Evolutionary conservation across 1,140 invertebrate genomes (phyloP).

Genomic region (Venturia canescens): DNA sequence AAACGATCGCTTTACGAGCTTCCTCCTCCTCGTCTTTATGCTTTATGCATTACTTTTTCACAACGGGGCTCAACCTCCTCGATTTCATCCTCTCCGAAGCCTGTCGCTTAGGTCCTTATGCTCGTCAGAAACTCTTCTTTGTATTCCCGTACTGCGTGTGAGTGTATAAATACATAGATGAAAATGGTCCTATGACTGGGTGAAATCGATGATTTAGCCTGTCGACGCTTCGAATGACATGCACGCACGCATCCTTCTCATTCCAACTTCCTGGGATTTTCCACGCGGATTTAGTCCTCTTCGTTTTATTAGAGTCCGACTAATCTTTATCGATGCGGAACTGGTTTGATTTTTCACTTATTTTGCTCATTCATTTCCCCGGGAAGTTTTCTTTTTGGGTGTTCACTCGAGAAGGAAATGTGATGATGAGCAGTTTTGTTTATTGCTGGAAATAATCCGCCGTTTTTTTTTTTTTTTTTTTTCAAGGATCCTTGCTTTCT

Average conservation of each 20-base stretch:
- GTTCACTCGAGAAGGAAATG: no score
- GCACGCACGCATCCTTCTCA: slow-evolving; percentile 51
- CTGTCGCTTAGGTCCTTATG: background rate
- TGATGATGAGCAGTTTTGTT: no score
- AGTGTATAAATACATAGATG: background rate
- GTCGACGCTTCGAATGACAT: slow-evolving; percentile 31
- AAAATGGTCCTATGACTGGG: slow-evolving; percentile 44
- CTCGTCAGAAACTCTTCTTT: background rate
- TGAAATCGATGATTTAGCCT: slow-evolving; percentile 54
- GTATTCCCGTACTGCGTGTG: background rate
- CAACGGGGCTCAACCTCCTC: background rate
- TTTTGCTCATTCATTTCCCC: background rate
- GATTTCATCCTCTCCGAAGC: background rate
- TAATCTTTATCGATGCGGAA: background rate
- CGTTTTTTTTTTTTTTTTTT: background rate
- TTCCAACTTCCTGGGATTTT: background rate
- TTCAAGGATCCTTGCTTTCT: background rate
- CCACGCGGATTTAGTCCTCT: background rate
- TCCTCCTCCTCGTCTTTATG: background rate
- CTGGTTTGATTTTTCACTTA: background rate
- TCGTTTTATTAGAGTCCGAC: background rate
- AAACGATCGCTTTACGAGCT: slow-evolving; percentile 15
- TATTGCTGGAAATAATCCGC: background rate
- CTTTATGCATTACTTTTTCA: background rate
- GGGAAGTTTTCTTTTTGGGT: background rate